Conservation (phyloP, 2,888 invertebrate species). For the Theretra japonica region DNA sequence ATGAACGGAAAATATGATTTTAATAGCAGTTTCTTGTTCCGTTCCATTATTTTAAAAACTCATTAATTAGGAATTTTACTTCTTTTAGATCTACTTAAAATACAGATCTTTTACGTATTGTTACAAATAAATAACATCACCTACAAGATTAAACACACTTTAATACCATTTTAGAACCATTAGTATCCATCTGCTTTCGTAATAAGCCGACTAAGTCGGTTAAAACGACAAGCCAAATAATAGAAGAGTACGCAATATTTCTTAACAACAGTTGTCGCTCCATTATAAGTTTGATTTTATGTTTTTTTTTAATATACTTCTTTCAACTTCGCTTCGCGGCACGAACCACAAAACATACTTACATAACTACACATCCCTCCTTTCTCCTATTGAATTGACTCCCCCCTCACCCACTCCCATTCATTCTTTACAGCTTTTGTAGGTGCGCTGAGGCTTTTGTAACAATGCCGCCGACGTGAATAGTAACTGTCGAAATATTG, state of each 20-base stretch:
- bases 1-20: too few relatives aligned
- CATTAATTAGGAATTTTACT: too few relatives aligned
- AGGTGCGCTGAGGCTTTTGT: constrained; percentile 75
- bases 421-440: constrained; percentile 82
- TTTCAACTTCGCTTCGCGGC: constrained; percentile 44
- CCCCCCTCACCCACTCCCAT: constrained; percentile 69
- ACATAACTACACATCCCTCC: constrained; percentile 70
- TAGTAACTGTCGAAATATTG: constrained; percentile 79
- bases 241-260: neutral
- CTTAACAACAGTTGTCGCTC: neutral
- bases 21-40: too few relatives aligned
- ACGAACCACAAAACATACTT: constrained; percentile 77
- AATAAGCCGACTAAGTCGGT: too few relatives aligned
- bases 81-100: too few relatives aligned
- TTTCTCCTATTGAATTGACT: constrained; percentile 76
- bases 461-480: constrained; percentile 70
- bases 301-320: constrained; percentile 6
- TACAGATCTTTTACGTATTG: too few relatives aligned
- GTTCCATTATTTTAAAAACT: too few relatives aligned
- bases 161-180: too few relatives aligned
- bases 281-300: constrained; percentile 5
- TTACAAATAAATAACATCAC: too few relatives aligned
- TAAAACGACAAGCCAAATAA: neutral
- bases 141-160: too few relatives aligned
- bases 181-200: too few relatives aligned